Conservation (phyloP, 2,888 invertebrate species). For the Myopa tessellatipennis region DNA sequence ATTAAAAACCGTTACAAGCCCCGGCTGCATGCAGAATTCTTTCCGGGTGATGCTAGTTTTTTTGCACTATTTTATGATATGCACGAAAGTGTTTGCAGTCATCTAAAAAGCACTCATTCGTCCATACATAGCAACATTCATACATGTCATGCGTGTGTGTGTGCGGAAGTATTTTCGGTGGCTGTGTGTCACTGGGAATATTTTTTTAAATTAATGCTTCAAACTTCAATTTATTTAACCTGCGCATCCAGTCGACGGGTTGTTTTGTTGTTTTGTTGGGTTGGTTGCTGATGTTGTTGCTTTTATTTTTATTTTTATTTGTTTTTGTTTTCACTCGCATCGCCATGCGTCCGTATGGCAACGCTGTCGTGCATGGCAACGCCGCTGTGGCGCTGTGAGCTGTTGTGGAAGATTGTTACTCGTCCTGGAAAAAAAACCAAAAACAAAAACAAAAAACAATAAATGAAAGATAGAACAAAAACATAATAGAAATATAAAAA, state of each 20-base stretch:
- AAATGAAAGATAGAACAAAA: not conserved
- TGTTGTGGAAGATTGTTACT: slow-evolving; percentile 10
- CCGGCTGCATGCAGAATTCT: slow-evolving; percentile 1
- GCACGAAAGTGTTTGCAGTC: not conserved
- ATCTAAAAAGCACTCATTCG: not conserved
- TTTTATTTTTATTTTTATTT: slow-evolving; percentile 9
- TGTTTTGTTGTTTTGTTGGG: no score
- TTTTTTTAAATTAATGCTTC: slow-evolving; percentile 24
- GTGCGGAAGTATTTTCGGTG: not conserved
- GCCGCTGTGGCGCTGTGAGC: not conserved
- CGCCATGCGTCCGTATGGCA: not conserved
- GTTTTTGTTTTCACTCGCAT: not conserved
- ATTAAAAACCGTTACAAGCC: slow-evolving; percentile 24
- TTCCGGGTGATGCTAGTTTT: not conserved
- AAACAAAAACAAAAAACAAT: not conserved
- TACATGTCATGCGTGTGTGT: not conserved
- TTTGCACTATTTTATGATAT: not conserved
- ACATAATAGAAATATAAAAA: not conserved
- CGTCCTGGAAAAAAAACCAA: not conserved
- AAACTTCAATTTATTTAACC: slow-evolving; percentile 28
- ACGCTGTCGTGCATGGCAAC: not conserved
- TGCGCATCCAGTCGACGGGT: not conserved
- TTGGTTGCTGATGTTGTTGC: no score
- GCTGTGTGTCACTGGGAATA: slow-evolving; percentile 6
- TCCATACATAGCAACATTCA: not conserved